Base-by-base conservation (phyloP, 2,113 vertebrate species). In the Sinocyclocheilus rhinocerous region DNA sequence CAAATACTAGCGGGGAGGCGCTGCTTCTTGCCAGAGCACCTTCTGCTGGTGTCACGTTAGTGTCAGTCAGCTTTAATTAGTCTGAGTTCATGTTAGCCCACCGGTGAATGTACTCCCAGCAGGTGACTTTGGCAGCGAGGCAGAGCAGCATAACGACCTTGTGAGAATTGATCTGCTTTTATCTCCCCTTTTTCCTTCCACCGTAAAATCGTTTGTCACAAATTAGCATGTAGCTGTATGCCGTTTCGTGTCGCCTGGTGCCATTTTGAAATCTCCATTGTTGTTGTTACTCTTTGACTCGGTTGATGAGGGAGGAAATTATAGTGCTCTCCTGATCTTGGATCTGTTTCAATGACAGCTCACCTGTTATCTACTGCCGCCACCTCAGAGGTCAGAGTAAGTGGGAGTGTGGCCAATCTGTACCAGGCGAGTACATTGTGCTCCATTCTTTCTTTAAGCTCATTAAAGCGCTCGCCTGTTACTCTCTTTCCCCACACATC, bases 401-500 rank as follows among this genome's bases (percentile, higher is more conserved):
- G 92, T 92, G 91, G 89, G 89, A 91, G 91, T 88, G 88, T 81
- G 75, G 90, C 81, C 87, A 86, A 88, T 84, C 84, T 88, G 83
- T 86, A 79, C 87, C 88, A 89, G 90, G 90, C 90, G 91, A 91
- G 92, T 91, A 90, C 22, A 89, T 33, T 78, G 89, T 88, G 88
- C 88, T 85, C 86, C 86, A 87, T 90, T 84, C 86, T 89, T 87
- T 85, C 87, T 89, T 88, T 91, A 83, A 89, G 86, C 92, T 91
- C 92, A 94, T 94, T 93, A 93, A 92, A 90, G 89, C 84, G 85
- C 86, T 93, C 91, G 91, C 92, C 92, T 93, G 92, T 90, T 90
- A 82, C 85, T 79, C 83, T 52, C 48, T 69, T 39, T 85, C 50
- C 29, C 86, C 87, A 88, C 86, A 87, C 73, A 73, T 79, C 85